These are phyloP conservation scores for Plecotus auritus DNA, from an alignment of 2,113 vertebrate species.

Conservation along the genomic window DNA sequence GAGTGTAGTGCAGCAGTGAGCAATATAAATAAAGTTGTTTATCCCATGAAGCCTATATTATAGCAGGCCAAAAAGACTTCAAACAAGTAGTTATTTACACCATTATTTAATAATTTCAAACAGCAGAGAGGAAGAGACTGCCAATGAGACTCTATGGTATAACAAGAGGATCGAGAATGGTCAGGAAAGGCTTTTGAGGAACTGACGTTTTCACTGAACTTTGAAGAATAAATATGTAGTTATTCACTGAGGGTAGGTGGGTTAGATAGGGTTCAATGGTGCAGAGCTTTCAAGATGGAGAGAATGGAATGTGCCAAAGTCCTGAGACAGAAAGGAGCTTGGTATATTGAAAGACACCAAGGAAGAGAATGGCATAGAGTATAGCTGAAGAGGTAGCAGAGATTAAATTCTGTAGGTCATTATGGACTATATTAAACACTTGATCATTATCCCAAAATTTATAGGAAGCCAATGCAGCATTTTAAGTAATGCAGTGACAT, in stretches of 20 bases:
- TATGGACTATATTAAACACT: neutral
- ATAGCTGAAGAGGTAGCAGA: neutral
- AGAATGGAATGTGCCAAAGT: neutral
- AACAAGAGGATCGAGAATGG: neutral
- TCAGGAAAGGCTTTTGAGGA: neutral
- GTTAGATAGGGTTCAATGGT: neutral
- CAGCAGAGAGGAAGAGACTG: neutral
- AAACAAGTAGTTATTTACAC: neutral
- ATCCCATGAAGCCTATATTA: neutral
- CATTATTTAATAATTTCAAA: neutral
- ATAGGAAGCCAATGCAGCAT: neutral
- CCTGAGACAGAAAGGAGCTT: neutral
- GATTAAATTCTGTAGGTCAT: neutral
- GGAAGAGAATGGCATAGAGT: neutral
- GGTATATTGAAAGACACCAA: neutral
- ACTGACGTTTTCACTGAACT: neutral
- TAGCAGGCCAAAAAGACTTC: neutral
- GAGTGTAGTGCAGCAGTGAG: neutral
- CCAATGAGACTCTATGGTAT: neutral
- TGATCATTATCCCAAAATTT: neutral
- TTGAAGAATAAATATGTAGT: neutral
- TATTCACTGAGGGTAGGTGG: neutral
- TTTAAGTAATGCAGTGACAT: neutral
- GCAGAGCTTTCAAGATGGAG: neutral
- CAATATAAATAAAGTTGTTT: neutral